Base-by-base conservation (phyloP, 2,888 invertebrate species). In the Cartodere bifasciata region DNA sequence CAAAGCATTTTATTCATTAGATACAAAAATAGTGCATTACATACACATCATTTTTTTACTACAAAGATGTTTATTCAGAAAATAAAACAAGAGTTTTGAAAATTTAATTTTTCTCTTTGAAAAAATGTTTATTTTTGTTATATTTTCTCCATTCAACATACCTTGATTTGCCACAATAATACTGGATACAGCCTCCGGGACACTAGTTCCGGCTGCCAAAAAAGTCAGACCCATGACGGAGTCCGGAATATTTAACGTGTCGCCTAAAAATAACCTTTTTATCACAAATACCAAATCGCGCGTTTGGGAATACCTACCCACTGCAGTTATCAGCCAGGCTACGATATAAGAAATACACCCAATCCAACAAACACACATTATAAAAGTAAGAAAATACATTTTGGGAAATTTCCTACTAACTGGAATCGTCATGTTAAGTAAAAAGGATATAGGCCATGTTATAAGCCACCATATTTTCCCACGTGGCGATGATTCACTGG, bases 161-260 rank as follows among this genome's bases (percentile, higher is more conserved):
- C 82, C 87, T 69, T 82, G 81, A 48, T 75, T 75, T 2, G 85
- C 77, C 1, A 88, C 86, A 28, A 87, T 72, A 5, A 87, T 72
- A 52, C 84, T 84, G 17, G 86, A 81, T 2, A 87, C 81, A 1
- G 84, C 84, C 63, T 88, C 88, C 1, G 88, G 87, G 1, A 88
- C 71, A 48, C 84, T 84, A 39, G 84, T 86, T 25, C 87, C 87
- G 2, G 83, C 82, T 1, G 87, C 86, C 15, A 87, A 64, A 45
- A 87, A 77, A 3, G 85, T 85, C 32, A 88, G 64, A 1, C 87
- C 87, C 64, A 85, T 84, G 9, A 87, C 81, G 16, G 84, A 81
- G 56, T 87, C 86, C 0, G 87, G 85, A 29, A 87, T 75, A 40
- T 71, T 64, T 10, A 86, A 58, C 1, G 85, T 81, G 48, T 81